Evolutionary conservation across 2,888 invertebrate species (phyloP).

Genomic region (Unio delphinus): DNA sequence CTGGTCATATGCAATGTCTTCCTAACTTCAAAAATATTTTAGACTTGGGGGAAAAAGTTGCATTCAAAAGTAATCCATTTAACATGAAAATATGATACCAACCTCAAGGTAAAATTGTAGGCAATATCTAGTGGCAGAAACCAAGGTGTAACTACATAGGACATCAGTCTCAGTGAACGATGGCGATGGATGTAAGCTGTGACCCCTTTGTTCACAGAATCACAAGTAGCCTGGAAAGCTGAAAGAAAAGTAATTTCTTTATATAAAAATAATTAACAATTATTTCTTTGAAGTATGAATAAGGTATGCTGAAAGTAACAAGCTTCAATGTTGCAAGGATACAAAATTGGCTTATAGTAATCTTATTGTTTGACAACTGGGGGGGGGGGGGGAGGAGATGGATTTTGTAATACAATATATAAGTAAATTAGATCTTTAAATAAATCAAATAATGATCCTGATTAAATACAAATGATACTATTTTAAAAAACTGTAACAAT

Average conservation of each 20-base stretch:
- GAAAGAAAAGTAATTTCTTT: conserved; percentile 18
- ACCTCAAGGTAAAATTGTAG: conserved; percentile 75
- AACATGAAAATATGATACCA: conserved; percentile 60
- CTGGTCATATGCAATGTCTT: neutral
- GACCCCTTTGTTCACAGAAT: conserved; percentile 91
- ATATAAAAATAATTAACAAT: neutral
- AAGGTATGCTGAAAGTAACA: neutral
- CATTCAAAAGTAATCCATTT: neutral
- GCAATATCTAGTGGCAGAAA: conserved; percentile 90
- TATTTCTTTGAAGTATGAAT: neutral
- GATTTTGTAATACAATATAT: too few relatives aligned
- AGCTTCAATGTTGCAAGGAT: too few relatives aligned
- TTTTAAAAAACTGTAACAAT: too few relatives aligned
- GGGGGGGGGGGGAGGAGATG: too few relatives aligned
- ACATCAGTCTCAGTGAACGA: conserved; percentile 84
- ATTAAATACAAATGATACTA: too few relatives aligned
- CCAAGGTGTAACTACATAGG: conserved; percentile 87
- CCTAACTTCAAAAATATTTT: neutral
- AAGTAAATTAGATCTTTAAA: too few relatives aligned
- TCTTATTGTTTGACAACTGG: too few relatives aligned
- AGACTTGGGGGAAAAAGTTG: neutral
- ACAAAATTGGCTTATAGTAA: too few relatives aligned
- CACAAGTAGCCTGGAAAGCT: conserved; percentile 92
- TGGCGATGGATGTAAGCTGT: conserved; percentile 92
- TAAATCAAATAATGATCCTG: too few relatives aligned